phyloP scores from a whole-genome alignment of 1,140 invertebrate genomes.

The Macrocentrus cingulum region DNA sequence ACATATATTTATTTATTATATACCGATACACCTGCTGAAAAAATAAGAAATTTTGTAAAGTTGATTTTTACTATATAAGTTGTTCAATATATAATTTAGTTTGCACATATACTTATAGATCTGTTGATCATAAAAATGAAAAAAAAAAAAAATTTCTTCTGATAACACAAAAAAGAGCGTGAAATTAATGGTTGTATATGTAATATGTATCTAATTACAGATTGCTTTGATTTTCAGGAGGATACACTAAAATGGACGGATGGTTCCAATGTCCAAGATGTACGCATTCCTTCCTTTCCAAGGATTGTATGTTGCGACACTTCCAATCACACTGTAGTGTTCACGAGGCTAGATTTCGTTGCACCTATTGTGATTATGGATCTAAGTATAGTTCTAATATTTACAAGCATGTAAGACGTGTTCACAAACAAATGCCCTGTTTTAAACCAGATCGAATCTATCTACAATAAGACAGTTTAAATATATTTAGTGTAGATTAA shows the following conservation, averaged over 20 bases:
- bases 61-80: too few species aligned
- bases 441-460: slow-evolving; percentile 36
- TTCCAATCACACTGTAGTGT: slow-evolving; percentile 30
- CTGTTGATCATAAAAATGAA: too few species aligned
- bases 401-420: slow-evolving; percentile 45
- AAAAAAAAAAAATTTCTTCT: too few species aligned
- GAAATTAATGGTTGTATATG: background rate
- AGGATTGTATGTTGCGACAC: slow-evolving; percentile 33
- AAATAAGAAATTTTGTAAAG: too few species aligned
- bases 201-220: slow-evolving; percentile 10
- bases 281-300: slow-evolving; percentile 31
- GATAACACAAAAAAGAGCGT: too few species aligned
- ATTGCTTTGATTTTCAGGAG: slow-evolving; percentile 34
- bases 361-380: slow-evolving; percentile 55
- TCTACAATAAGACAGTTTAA: slow-evolving; percentile 5
- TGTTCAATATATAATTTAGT: too few species aligned
- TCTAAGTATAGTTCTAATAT: slow-evolving; percentile 55
- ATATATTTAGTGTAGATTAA: background rate
- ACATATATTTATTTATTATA: slow-evolving; percentile 4
- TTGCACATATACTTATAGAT: too few species aligned
- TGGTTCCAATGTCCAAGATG: slow-evolving; percentile 36
- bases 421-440: slow-evolving; percentile 42
- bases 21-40: background rate
- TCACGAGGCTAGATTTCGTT: slow-evolving; percentile 52
- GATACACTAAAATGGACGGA: slow-evolving; percentile 20